Percentiles rank a stretch among this genome's conserved stretches.
These are phyloP conservation scores for Podilymbus podiceps DNA, from an alignment of 2,113 vertebrate species.

Conservation along the genomic window DNA sequence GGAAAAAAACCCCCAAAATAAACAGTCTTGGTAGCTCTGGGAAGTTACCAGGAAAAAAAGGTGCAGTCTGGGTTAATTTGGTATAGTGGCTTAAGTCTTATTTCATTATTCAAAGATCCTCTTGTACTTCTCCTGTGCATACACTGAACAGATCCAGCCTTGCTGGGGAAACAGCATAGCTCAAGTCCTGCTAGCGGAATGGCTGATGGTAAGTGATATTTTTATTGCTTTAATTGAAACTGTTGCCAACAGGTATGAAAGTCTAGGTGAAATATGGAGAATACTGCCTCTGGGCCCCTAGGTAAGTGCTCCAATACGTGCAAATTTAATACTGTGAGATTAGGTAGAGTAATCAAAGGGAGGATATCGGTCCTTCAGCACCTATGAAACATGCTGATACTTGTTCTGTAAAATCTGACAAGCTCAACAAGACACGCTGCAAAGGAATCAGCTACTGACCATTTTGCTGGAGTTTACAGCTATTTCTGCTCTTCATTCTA, in stretches of 20 bases:
- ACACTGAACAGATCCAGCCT: not conserved
- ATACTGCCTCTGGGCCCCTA: not conserved
- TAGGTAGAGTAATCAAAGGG: not conserved
- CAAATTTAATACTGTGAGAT: not conserved
- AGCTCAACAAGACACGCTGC: not conserved
- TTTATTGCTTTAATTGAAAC: not conserved
- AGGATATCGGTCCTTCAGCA: not conserved
- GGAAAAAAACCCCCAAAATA: not conserved
- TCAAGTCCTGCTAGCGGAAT: not conserved
- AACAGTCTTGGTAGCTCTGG: not conserved
- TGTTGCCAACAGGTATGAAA: not conserved
- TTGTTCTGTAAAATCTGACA: not conserved
- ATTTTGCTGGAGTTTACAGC: not conserved
- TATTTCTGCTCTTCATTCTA: not conserved
- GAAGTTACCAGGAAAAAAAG: not conserved
- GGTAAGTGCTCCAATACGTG: not conserved
- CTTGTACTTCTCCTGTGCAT: not conserved
- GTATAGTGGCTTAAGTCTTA: not conserved
- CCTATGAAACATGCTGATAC: rapidly evolving
- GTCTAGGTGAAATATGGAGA: not conserved
- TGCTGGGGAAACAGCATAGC: not conserved
- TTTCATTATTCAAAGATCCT: not conserved
- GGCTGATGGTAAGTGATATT: not conserved
- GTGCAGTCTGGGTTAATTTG: not conserved
- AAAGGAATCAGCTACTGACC: not conserved